Base-by-base conservation (phyloP, 1,140 invertebrate species). In the Drosophila ananassae region DNA sequence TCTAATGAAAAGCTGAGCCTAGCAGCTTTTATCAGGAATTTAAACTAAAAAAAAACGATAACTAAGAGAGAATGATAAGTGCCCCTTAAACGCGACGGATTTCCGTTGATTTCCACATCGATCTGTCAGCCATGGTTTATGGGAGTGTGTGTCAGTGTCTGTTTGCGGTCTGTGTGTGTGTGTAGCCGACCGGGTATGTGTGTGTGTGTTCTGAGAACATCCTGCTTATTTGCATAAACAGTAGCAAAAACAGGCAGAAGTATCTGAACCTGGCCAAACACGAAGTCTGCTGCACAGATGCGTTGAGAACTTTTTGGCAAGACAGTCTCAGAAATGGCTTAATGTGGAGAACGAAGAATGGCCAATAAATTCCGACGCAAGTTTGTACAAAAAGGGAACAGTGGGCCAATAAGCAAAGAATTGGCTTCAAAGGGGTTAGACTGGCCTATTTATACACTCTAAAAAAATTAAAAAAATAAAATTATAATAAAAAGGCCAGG, bases 201-300 rank as follows among this genome's bases (percentile, higher is more conserved):
- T 22, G 25, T 28, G 13, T 59, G 32, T 37, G 13, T 59, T 28
- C 24, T 44, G 32, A 53, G 28, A 32, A 63, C 73, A 76, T 32
- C 63, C 54, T 53, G 66, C 67, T 52, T 52, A 84, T 84, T 84
- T 84, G 81, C 81, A 84, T 84, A 84, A 87, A 81, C 81, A 84
- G 73, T 51, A 61, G 55, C 67, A 63, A 48, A 63, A 75, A 50
- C 57, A 22, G 60, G 1, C 53, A 41, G 54, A 62, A 73, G 58
- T 80, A 60, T 34, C 56, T 61, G 46, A 72, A 66, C 37, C 69
- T 67, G 44, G 37, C 44, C 73, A 30, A 56, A 67, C 62, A 76
- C 28, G 39, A 39, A 60, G 46, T 30, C 41, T 10, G 37, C 37
- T 25, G 51, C 58, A 63, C 58, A 77, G 68, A 72, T 72, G 68